phyloP scores from a whole-genome alignment of 2,113 vertebrate species.

The Phalacrocorax pelagicus region DNA sequence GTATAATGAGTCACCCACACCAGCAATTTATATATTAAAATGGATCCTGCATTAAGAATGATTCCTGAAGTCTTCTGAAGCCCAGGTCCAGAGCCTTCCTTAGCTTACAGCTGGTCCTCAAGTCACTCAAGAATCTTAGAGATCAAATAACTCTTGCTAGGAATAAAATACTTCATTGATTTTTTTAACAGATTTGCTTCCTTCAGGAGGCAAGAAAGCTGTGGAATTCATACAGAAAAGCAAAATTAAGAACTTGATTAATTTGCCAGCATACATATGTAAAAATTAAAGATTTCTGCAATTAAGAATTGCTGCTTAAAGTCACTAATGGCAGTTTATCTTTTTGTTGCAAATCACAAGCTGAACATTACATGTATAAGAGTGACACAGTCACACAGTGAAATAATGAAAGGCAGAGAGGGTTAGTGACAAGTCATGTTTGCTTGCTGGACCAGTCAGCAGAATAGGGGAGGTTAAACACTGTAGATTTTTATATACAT shows the following conservation, averaged over 20 bases:
- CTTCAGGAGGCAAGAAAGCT: not conserved
- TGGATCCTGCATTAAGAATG: not conserved
- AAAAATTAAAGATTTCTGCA: not conserved
- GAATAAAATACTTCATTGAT: not conserved
- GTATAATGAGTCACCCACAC: not conserved
- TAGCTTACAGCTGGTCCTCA: not conserved
- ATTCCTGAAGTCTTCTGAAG: not conserved
- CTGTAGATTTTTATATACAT: not conserved
- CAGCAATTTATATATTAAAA: not conserved
- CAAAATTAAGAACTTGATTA: not conserved
- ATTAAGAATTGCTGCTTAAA: not conserved
- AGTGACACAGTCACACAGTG: not conserved
- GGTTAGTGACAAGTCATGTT: not conserved
- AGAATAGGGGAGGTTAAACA: not conserved
- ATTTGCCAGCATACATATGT: not conserved
- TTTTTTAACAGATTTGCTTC: not conserved
- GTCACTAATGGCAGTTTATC: not conserved
- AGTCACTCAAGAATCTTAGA: not conserved
- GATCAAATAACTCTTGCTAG: not conserved
- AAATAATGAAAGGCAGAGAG: not conserved
- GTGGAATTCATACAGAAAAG: not conserved
- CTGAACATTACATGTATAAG: not conserved
- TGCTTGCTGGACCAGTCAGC: not conserved
- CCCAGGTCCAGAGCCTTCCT: not conserved
- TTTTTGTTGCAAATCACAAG: not conserved